These are phyloP conservation scores for Macrotus californicus DNA, from an alignment of 2,113 vertebrate species.

Conservation along the genomic window DNA sequence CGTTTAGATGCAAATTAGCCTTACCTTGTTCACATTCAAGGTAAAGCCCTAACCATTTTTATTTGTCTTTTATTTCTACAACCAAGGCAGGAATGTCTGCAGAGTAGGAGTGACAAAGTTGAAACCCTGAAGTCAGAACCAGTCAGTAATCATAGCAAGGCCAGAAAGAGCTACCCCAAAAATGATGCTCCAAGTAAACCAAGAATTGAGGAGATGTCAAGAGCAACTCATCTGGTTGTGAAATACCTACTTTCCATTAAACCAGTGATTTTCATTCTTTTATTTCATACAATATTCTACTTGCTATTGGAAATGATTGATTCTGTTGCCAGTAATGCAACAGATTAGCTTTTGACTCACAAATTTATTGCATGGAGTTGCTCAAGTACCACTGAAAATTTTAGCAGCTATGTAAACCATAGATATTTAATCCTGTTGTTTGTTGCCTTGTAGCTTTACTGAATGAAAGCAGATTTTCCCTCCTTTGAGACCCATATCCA, in stretches of 20 bases:
- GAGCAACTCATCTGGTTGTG: background rate
- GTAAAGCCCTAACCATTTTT: background rate
- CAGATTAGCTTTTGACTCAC: background rate
- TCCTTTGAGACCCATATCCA: background rate
- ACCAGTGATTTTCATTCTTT: background rate
- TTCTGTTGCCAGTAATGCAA: background rate
- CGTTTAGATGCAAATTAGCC: background rate
- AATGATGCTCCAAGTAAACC: background rate
- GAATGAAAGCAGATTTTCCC: background rate
- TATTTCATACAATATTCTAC: background rate
- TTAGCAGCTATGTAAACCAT: background rate
- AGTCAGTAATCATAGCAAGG: background rate
- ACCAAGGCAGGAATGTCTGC: background rate
- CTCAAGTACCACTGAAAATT: background rate
- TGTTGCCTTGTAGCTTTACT: background rate
- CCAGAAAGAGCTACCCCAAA: background rate
- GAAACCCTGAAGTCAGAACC: background rate
- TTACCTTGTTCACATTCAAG: slow-evolving; percentile 20
- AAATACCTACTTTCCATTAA: background rate
- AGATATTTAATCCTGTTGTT: background rate
- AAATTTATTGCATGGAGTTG: background rate
- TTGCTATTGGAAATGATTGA: background rate
- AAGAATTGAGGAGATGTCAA: background rate
- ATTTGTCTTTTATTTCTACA: slow-evolving; percentile 9
- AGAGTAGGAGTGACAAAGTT: background rate